Evolutionary conservation across 1,140 invertebrate species (phyloP).

Genomic region (Pseudomyrmex pallidus): DNA sequence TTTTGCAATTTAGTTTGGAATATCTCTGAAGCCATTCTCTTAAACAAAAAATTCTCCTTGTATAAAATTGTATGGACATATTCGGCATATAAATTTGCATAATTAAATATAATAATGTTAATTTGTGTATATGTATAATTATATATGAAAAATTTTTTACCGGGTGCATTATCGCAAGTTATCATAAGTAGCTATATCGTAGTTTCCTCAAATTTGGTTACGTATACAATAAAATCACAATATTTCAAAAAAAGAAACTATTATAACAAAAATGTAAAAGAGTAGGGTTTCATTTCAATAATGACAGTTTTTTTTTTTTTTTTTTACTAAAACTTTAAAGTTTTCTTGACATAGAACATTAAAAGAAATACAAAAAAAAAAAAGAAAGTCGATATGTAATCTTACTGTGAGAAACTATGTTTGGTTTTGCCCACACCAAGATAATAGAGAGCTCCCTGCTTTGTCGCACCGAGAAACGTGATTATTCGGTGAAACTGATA

Average conservation of each 20-base stretch:
- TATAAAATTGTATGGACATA: no score
- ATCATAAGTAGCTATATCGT: neutral
- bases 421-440: constrained; percentile 80
- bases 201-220: neutral
- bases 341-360: no score
- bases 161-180: neutral
- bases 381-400: constrained; percentile 20
- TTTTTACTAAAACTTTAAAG: no score
- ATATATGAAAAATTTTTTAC: no score
- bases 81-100: no score
- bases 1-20: no score
- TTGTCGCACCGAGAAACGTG: constrained; percentile 77
- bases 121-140: no score
- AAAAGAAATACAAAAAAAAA: no score
- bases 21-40: no score
- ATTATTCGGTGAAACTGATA: constrained; percentile 75
- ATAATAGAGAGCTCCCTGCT: constrained; percentile 82
- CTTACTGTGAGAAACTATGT: constrained; percentile 84
- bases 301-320: no score
- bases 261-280: neutral
- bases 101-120: no score
- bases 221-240: neutral
- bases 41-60: no score
- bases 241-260: neutral
- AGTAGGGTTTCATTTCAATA: neutral